phyloP scores from a whole-genome alignment of 2,797 vertebrate genomes.

The Emydoidea blandingii region DNA sequence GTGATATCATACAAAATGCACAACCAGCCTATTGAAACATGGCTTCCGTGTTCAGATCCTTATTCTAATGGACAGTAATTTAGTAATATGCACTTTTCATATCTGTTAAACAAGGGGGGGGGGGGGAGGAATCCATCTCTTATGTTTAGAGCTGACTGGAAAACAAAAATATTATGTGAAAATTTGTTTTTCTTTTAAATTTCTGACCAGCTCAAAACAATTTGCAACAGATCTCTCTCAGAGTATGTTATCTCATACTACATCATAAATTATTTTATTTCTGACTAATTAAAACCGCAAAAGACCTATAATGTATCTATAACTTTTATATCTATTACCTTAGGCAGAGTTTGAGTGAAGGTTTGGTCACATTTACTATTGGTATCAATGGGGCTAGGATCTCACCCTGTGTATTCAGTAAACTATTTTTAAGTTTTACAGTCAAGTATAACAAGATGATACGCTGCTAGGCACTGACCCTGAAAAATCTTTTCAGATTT shows the following conservation, averaged over 20 bases:
- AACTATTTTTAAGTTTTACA: slow-evolving; percentile 1
- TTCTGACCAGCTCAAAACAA: not conserved
- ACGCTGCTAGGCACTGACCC: not conserved
- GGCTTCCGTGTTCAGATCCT: not conserved
- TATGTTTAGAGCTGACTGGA: not conserved
- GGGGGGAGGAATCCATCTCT: not conserved
- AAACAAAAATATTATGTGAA: not conserved
- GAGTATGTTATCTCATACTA: not conserved
- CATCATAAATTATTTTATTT: slow-evolving; percentile 31
- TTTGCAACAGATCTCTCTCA: not conserved
- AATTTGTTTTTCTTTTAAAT: not conserved
- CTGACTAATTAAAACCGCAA: slow-evolving; percentile 15
- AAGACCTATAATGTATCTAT: not conserved
- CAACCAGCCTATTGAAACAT: not conserved
- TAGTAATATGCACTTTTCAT: not conserved
- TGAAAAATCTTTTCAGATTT: not conserved
- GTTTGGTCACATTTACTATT: not conserved
- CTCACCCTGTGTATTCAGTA: not conserved
- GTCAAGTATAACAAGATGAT: not conserved
- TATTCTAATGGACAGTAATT: not conserved
- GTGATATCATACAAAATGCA: not conserved
- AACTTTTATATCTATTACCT: slow-evolving; percentile 12
- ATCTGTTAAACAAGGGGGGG: not conserved
- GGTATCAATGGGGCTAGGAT: not conserved
- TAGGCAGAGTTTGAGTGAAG: not conserved